These are phyloP conservation scores for Hipposideros larvatus DNA, from an alignment of 2,797 vertebrate species.

Conservation along the genomic window DNA sequence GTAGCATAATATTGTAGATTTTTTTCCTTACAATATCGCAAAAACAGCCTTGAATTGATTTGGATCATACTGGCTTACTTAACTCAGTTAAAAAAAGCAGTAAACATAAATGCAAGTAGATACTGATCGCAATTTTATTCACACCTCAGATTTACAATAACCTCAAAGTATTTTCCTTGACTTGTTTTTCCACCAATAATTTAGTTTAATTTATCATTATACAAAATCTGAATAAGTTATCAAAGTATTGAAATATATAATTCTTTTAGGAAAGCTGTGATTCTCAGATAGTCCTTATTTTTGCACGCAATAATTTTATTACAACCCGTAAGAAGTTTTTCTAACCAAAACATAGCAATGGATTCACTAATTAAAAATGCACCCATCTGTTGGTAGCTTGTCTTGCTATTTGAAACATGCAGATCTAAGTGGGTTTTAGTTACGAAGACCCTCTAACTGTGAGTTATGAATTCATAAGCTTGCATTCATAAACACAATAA, in stretches of 20 bases:
- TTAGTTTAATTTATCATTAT: slow-evolving; percentile 85
- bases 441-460: slow-evolving; percentile 88
- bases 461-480: slow-evolving; percentile 84
- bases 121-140: slow-evolving; percentile 85
- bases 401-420: slow-evolving; percentile 86
- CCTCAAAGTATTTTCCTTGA: slow-evolving; percentile 87
- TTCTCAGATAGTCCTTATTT: slow-evolving; percentile 84
- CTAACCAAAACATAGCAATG: slow-evolving; percentile 83
- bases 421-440: slow-evolving; percentile 88
- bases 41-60: slow-evolving; percentile 85
- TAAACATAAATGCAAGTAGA: slow-evolving; percentile 83
- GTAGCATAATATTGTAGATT: slow-evolving; percentile 80
- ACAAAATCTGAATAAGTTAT: slow-evolving; percentile 83
- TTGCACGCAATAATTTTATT: slow-evolving; percentile 80
- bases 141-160: slow-evolving; percentile 84
- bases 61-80: slow-evolving; percentile 83
- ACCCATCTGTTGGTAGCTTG: slow-evolving; percentile 87
- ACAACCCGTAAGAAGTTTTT: slow-evolving; percentile 85
- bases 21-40: slow-evolving; percentile 81
- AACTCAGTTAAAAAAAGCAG: slow-evolving; percentile 87
- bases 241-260: slow-evolving; percentile 82
- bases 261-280: slow-evolving; percentile 73
- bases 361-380: slow-evolving; percentile 89
- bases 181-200: slow-evolving; percentile 86
- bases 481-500: slow-evolving; percentile 81